A percentile compares a stretch with the other conserved stretches of the same genome.
Conservation (phyloP, 2,888 invertebrate species). For the Idaea straminata region DNA sequence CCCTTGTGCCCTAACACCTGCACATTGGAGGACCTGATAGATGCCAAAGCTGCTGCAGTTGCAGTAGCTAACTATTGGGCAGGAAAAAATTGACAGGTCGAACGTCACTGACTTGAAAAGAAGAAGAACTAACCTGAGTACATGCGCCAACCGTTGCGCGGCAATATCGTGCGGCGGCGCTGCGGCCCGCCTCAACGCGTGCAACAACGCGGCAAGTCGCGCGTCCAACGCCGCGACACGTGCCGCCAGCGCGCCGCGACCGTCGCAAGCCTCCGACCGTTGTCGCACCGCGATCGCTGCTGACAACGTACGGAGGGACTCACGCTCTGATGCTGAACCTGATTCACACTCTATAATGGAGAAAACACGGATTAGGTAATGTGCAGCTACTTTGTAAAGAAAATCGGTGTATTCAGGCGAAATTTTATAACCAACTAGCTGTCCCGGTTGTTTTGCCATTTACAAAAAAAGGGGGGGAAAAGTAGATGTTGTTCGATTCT, state of each 20-base stretch:
- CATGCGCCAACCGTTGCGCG: constrained; percentile 39
- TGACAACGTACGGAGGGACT: constrained; percentile 88
- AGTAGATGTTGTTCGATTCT: too few relatives aligned
- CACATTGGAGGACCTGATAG: too few relatives aligned
- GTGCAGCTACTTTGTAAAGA: not conserved
- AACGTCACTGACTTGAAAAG: too few relatives aligned
- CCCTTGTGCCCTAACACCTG: too few relatives aligned
- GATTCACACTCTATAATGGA: constrained; percentile 44
- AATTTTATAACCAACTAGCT: too few relatives aligned
- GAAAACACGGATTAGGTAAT: not conserved
- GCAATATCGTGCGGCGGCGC: constrained; percentile 85
- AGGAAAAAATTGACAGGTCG: too few relatives aligned
- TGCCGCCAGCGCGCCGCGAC: constrained; percentile 52
- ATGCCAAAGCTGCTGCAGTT: too few relatives aligned
- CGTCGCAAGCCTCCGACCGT: constrained; percentile 81
- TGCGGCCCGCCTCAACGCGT: constrained; percentile 86
- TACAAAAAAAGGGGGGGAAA: too few relatives aligned
- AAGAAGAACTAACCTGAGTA: constrained; percentile 81
- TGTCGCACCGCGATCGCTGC: constrained; percentile 88
- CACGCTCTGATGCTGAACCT: constrained; percentile 73
- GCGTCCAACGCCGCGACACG: constrained; percentile 78
- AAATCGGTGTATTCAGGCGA: too few relatives aligned
- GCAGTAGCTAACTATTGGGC: too few relatives aligned
- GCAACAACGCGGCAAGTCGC: constrained; percentile 85
- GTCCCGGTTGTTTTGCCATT: too few relatives aligned